Base-by-base conservation (phyloP, 2,888 invertebrate species). In the Gryllus longicercus region DNA sequence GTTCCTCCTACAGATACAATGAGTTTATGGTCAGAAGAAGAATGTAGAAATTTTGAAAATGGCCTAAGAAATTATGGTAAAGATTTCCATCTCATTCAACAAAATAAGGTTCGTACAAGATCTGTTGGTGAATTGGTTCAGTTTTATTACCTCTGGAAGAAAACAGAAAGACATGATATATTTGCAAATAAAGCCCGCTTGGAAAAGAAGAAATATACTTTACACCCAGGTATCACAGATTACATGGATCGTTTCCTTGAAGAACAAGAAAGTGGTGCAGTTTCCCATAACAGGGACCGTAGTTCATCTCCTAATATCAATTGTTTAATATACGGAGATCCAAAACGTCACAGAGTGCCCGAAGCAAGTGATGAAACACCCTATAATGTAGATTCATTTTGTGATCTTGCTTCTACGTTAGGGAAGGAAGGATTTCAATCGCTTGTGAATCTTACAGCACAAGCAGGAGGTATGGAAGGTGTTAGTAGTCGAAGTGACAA, bases 41-140 rank as follows among this genome's bases (percentile, higher is more conserved):
- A 99, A 86, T 97, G 97, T 87, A 91, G 95, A 80, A 96, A 96
- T 87, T 99, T 99, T 88, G 99, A 99, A 89, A 94, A 95, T 85
- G 99, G 98, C 74, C 91, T 99, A 12, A 92, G 96, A 85, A 92
- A 93, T 81, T 96, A 95, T 85, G 98, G 98, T 51, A 99, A 99
- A 89, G 97, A 99, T 88, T 99, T 99, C 87, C 95, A 96, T 86
- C 90, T 94, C 83, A 98, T 99, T 85, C 95, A 96, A 85, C 95
- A 96, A 86, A 93, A 96, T 86, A 97, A 97, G 91, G 97, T 92
- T 85, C 91, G 95, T 84, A 97, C 98, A 81, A 90, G 98, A 84
- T 96, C 97, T 12, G 97, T 99, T 76, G 96, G 98, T 51, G 99
- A 99, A 88, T 89, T 99, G 82, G 97, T 99, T 18, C 97, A 98